A percentile compares a stretch with the other conserved stretches of the same genome.
Conservation (phyloP, 2,113 vertebrate genomes). For the Antechinus stuartii region DNA sequence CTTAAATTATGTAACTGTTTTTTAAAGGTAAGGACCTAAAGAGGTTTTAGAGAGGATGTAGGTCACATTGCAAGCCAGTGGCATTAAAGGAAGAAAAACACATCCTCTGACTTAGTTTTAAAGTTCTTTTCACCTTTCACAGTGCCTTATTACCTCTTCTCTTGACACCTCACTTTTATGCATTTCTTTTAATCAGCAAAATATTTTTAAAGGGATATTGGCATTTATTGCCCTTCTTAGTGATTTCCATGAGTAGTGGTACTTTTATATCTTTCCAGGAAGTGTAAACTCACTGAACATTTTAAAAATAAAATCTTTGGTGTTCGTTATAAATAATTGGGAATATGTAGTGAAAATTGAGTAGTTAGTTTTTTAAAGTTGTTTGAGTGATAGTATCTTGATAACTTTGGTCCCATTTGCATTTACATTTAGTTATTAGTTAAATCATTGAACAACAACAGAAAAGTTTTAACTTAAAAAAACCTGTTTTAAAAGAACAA, state of each 20-base stretch:
- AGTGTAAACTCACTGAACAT: rapidly evolving
- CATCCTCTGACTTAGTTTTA: not conserved
- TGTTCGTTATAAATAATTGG: not conserved
- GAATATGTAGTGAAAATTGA: not conserved
- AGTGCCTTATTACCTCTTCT: rapidly evolving
- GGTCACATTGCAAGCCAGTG: not conserved
- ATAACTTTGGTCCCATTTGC: not conserved
- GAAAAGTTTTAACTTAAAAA: not conserved
- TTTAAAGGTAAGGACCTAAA: not conserved
- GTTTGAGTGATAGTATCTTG: not conserved
- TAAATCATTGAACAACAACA: not conserved
- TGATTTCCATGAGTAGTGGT: rapidly evolving
- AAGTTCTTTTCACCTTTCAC: not conserved
- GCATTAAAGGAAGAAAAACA: not conserved
- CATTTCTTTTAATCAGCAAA: not conserved
- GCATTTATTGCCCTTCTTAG: not conserved
- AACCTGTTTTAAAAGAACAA: constrained; percentile 43
- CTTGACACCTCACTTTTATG: not conserved
- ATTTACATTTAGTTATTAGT: not conserved
- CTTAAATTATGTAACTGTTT: not conserved
- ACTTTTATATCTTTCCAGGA: too few species aligned
- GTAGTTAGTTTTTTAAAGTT: not conserved
- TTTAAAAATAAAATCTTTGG: not conserved
- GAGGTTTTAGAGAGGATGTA: not conserved
- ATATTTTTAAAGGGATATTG: not conserved